Evolutionary conservation across 53 echinoderm and acorn worm genomes (phyloP).

Genomic region (Holothuria leucospilota): DNA sequence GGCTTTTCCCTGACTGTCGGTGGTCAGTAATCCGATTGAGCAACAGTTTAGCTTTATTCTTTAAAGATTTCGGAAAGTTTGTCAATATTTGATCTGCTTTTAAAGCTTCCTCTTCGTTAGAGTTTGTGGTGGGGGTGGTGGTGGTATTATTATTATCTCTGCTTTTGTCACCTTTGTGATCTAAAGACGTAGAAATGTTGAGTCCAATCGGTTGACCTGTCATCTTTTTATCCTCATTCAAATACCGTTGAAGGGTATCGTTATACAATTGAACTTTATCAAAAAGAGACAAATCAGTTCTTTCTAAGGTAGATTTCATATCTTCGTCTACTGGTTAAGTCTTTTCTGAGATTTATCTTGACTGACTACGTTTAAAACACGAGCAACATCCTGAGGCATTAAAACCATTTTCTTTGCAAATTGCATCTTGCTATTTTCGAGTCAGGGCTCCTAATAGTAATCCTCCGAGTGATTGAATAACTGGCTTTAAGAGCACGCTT

Average conservation of each 20-base stretch:
- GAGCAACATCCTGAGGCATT: slow-evolving; percentile 59
- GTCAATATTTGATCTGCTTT: not conserved
- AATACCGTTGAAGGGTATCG: slow-evolving; percentile 45
- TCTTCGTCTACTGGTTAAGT: slow-evolving; percentile 8
- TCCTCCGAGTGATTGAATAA: no score
- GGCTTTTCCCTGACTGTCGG: not conserved
- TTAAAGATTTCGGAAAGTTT: not conserved
- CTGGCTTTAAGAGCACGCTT: no score
- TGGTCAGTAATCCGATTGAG: not conserved
- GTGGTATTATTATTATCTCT: no score
- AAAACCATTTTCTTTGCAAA: no score
- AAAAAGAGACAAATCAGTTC: slow-evolving; percentile 9
- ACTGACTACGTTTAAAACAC: slow-evolving; percentile 43
- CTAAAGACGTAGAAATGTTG: not conserved
- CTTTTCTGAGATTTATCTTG: not conserved
- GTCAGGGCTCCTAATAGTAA: no score
- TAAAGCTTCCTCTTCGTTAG: not conserved
- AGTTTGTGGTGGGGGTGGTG: not conserved
- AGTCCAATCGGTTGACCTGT: no score
- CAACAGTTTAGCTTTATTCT: not conserved
- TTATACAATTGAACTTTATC: slow-evolving; percentile 51
- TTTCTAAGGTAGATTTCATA: slow-evolving; percentile 32
- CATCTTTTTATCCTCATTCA: not conserved
- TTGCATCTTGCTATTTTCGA: no score
- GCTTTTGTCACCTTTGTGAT: not conserved